Evolutionary conservation across 2,113 vertebrate species (phyloP), one percentile per base, ranked within the genome.

Genomic region (Sprattus sprattus): DNA sequence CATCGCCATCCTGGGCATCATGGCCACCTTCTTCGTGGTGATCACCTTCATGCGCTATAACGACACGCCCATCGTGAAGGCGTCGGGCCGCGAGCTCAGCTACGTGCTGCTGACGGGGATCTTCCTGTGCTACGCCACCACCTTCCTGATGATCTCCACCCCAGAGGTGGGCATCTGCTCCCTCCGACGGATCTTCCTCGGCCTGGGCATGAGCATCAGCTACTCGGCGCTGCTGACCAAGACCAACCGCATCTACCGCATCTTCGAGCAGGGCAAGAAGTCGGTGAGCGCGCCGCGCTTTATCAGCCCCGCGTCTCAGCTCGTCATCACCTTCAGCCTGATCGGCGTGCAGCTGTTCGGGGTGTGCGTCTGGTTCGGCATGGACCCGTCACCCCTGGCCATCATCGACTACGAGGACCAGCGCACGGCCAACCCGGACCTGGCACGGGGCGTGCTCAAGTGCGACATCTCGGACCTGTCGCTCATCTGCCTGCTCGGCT

Each of bases 231-330:
- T 99, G 90, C 97, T 99, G 71, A 99, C 98, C 92, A 99, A 99
- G 95, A 99, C 98, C 87, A 99, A 99, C 93, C 96, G 98, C 87
- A 99, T 99, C 92, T 99, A 99, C 94, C 96, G 98, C 91, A 99
- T 99, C 94, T 99, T 99, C 3, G 98, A 98, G 93, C 98, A 99
- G 93, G 98, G 98, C 91, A 99, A 99, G 91, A 96, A 96, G 92
- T 98, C 97, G 0, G 97, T 99, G 87, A 98, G 96, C 0, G 96
- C 96, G 9, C 98, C 97, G 0, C 94, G 97, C 28, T 97, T 98
- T 90, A 99, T 99, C 94, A 99, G 97, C 91, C 98, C 97, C 0
- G 97, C 97, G 32, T 99, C 98, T 0, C 98, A 99, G 95, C 93
- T 99, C 82, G 97, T 97, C 90, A 97, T 99, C 93, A 97, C 98